Percentiles rank a stretch among this genome's conserved stretches.
phyloP scores from a whole-genome alignment of 1,140 invertebrate genomes.

The Drosophila funebris region DNA sequence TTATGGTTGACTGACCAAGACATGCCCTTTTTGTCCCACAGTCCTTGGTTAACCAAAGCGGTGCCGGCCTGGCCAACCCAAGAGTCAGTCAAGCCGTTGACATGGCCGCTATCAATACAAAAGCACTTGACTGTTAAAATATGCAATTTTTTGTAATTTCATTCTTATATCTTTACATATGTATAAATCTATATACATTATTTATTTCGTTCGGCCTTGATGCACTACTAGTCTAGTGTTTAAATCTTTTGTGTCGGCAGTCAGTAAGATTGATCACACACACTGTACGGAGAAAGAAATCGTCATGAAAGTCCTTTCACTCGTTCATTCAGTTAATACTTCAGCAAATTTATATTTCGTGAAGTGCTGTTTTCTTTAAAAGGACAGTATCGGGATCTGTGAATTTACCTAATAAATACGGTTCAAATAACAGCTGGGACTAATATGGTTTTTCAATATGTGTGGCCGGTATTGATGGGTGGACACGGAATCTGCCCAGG shows the following conservation, averaged over 20 bases:
- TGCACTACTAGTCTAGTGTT: not conserved
- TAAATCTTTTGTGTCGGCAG: not conserved
- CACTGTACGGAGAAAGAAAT: too few relatives aligned
- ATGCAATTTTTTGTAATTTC: conserved; percentile 7
- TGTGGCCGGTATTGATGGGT: too few relatives aligned
- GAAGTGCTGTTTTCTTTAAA: not conserved
- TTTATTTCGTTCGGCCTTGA: conserved; percentile 1
- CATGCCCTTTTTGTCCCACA: conserved; percentile 4
- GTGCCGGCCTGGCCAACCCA: not conserved
- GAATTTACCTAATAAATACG: not conserved
- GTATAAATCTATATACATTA: not conserved
- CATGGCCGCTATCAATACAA: conserved; percentile 16
- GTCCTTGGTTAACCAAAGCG: conserved; percentile 3
- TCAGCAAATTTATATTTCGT: not conserved
- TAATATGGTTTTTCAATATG: not conserved
- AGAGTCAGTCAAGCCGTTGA: conserved; percentile 13
- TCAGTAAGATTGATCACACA: not conserved
- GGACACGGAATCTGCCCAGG: too few relatives aligned
- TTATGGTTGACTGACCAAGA: conserved; percentile 33
- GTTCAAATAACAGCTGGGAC: conserved; percentile 7
- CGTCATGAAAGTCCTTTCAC: too few relatives aligned
- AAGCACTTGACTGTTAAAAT: conserved; percentile 15
- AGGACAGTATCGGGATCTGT: not conserved
- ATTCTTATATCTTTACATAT: not conserved
- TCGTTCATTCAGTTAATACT: not conserved